Evolutionary conservation across 2,888 invertebrate genomes (phyloP).

Genomic region (Sicus ferrugineus): DNA sequence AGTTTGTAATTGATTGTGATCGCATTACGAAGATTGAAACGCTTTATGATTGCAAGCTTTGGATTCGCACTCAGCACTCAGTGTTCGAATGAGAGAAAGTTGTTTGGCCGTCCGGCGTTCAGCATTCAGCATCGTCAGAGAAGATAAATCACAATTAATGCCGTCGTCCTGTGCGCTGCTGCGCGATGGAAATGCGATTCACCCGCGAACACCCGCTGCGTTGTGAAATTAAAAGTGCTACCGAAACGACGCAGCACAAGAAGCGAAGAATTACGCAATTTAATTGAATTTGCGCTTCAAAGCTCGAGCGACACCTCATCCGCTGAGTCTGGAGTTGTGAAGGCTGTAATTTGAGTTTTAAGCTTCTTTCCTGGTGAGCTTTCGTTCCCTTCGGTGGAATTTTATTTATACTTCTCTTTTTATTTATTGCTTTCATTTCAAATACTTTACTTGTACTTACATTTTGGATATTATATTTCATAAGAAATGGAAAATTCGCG

Average conservation of each 20-base stretch:
- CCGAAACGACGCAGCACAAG: neutral
- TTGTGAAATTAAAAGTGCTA: neutral
- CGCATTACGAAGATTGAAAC: constrained; percentile 25
- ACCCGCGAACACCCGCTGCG: neutral
- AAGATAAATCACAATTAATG: constrained; percentile 16
- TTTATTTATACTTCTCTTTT: neutral
- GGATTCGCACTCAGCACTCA: neutral
- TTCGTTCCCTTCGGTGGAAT: neutral
- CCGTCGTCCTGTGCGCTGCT: neutral
- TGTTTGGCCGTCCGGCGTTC: neutral
- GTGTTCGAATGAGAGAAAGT: neutral
- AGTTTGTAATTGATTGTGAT: constrained; percentile 29
- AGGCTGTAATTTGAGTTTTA: neutral
- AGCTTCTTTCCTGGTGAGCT: no score
- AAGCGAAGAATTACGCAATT: neutral
- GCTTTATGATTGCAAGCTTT: constrained; percentile 17
- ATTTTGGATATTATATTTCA: no score
- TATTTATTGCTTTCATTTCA: neutral
- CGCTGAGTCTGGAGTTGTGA: neutral
- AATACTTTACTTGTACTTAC: no score
- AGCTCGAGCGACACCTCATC: neutral
- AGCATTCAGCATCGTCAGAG: neutral
- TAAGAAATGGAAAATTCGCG: no score
- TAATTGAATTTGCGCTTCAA: neutral
- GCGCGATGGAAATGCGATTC: constrained; percentile 1